Conservation (phyloP, 2,797 vertebrate genomes). For the Ibycter americanus region DNA sequence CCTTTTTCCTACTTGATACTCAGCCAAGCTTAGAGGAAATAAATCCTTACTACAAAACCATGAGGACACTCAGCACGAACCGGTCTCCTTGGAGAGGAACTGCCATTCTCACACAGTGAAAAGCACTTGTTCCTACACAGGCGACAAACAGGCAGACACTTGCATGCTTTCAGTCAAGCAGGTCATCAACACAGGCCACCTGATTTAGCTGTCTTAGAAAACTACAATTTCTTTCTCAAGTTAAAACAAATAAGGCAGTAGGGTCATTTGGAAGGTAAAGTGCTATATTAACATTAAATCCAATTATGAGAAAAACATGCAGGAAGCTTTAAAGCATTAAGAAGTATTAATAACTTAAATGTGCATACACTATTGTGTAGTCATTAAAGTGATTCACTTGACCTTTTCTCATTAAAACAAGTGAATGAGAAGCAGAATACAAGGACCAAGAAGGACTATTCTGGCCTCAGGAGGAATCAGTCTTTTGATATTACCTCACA, state of each 20-base stretch:
- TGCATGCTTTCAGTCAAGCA: not conserved
- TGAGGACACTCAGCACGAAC: accelerated
- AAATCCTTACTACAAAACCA: not conserved
- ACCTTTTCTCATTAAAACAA: not conserved
- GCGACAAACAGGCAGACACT: not conserved
- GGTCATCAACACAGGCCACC: not conserved
- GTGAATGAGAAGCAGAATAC: not conserved
- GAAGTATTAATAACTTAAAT: not conserved
- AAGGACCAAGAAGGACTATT: not conserved
- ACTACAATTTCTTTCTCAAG: not conserved
- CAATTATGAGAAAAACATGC: not conserved
- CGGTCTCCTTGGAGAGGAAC: not conserved
- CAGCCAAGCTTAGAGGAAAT: not conserved
- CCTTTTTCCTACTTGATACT: not conserved
- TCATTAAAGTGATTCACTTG: not conserved
- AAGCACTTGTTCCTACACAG: not conserved
- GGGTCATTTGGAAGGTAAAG: not conserved
- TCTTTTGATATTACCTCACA: not conserved
- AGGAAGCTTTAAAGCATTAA: not conserved
- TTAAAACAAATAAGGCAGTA: not conserved
- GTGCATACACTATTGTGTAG: not conserved
- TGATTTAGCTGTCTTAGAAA: not conserved
- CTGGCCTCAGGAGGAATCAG: not conserved
- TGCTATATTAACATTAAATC: not conserved
- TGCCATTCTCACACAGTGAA: not conserved